Base-by-base conservation (phyloP, 2,888 invertebrate species). In the Limnephilus marmoratus region DNA sequence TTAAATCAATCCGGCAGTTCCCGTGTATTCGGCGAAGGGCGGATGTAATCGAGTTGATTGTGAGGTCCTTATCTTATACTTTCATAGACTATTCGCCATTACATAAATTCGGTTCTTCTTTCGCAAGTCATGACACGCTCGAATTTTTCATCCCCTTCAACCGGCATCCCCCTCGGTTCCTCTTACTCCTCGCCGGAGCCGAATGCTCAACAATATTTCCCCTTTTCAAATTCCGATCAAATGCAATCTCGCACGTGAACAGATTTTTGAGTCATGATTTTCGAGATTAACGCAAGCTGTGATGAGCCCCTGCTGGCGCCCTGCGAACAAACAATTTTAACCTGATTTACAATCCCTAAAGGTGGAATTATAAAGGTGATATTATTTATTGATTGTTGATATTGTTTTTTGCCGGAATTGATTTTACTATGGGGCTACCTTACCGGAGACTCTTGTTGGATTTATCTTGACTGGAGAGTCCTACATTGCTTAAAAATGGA, bases 211-310 rank as follows among this genome's bases (percentile, higher is more conserved):
- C 91, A 92, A 92, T 92, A 91, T 93, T 93, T 92, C 92, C 92
- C 93, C 92, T 91, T 92, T 93, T 93, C 93, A 93, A 93, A 93
- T 93, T 93, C 93, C 91, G 93, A 93, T 93, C 93, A 90, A 92
- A 93, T 93, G 93, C 93, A 93, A 93, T 93, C 92, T 93, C 86
- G 93, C 93, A 93, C 93, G 93, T 93, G 93, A 90, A 82, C 91
- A 88, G 93, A 90, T 86, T 93, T 91, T 89, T 90, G 92, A 93
- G 93, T 87, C 92, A 93, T 93, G 93, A 92, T 92, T 91, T 82
- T 86, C 88, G 81, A 91, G 91, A 91, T 91, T 91, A 91, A 87
- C 91, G 82, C 91, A 68, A 85, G 90, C 68, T 87, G 86, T 91
- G 92, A 87, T 90, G 86, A 90, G 88, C 37, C 80, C n/a, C 45